A percentile compares a stretch with the other conserved stretches of the same genome.
Conservation (phyloP, 1,140 invertebrate genomes). For the Amphibalanus amphitrite region DNA sequence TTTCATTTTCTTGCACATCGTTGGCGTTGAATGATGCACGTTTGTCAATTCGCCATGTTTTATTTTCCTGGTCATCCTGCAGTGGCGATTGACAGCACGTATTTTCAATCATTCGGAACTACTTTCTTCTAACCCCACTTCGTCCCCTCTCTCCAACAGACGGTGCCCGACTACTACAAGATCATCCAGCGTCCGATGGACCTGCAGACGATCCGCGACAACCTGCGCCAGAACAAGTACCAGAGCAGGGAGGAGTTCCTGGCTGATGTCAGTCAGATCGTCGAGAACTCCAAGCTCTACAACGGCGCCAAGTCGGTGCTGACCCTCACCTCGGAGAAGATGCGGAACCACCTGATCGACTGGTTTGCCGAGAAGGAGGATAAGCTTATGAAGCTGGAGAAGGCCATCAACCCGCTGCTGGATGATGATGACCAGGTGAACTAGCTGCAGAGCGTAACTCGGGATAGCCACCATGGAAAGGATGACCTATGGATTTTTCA, state of each 20-base stretch:
- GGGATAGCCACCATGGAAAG: too few relatives aligned
- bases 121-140: too few relatives aligned
- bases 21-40: too few relatives aligned
- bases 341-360: slow-evolving; percentile 72
- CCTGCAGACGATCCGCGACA: slow-evolving; percentile 86
- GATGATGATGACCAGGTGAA: slow-evolving; percentile 82
- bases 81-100: too few relatives aligned
- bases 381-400: slow-evolving; percentile 84
- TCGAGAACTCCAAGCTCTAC: slow-evolving; percentile 84
- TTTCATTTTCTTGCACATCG: too few relatives aligned
- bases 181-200: slow-evolving; percentile 91
- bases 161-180: slow-evolving; percentile 82
- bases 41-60: too few relatives aligned
- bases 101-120: too few relatives aligned
- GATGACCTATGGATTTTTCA: too few relatives aligned
- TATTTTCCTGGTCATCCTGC: too few relatives aligned
- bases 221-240: slow-evolving; percentile 79
- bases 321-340: slow-evolving; percentile 65
- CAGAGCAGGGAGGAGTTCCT: slow-evolving; percentile 85
- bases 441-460: too few relatives aligned
- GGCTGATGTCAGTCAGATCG: slow-evolving; percentile 84
- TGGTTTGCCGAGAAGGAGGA: slow-evolving; percentile 82
- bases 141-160: slow-evolving; percentile 25
- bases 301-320: slow-evolving; percentile 77
- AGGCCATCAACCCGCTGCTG: slow-evolving; percentile 93